Conservation (phyloP, 2,113 vertebrate genomes). For the Phylloscopus trochiloides region DNA sequence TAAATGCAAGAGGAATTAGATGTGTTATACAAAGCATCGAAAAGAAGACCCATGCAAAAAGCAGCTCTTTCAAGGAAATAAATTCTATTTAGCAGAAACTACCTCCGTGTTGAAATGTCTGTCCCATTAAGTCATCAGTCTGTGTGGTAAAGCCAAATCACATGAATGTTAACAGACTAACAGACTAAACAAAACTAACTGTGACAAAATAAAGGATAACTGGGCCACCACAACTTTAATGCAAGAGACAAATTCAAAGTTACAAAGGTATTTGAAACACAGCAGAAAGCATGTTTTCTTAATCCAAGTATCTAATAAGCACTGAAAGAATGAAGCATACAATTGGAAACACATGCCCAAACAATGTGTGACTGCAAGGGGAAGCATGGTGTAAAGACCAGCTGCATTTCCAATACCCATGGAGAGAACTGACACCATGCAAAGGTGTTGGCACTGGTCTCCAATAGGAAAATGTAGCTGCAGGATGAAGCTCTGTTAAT, state of each 20-base stretch:
- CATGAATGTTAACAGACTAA: constrained; percentile 28
- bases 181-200: constrained; percentile 49
- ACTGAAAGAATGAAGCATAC: neutral
- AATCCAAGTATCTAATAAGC: constrained; percentile 39
- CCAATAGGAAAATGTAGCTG: neutral
- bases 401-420: neutral
- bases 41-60: neutral
- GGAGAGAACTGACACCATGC: neutral
- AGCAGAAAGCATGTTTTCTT: constrained; percentile 24
- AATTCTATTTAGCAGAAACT: neutral
- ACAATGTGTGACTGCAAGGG: neutral
- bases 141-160: constrained; percentile 35
- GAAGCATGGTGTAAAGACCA: rapidly evolving
- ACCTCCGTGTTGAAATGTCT: constrained; percentile 25
- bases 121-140: constrained; percentile 16
- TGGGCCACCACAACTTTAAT: neutral
- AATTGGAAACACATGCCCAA: constrained; percentile 31
- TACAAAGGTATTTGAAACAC: constrained; percentile 8
- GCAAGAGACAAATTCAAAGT: constrained; percentile 8
- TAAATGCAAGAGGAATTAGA: neutral
- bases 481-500: neutral
- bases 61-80: neutral
- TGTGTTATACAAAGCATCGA: neutral
- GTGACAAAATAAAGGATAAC: constrained; percentile 37
- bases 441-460: neutral